These are phyloP conservation scores for Callyntrura sp. DNA, from an alignment of 2,888 invertebrate genomes.

Conservation along the genomic window DNA sequence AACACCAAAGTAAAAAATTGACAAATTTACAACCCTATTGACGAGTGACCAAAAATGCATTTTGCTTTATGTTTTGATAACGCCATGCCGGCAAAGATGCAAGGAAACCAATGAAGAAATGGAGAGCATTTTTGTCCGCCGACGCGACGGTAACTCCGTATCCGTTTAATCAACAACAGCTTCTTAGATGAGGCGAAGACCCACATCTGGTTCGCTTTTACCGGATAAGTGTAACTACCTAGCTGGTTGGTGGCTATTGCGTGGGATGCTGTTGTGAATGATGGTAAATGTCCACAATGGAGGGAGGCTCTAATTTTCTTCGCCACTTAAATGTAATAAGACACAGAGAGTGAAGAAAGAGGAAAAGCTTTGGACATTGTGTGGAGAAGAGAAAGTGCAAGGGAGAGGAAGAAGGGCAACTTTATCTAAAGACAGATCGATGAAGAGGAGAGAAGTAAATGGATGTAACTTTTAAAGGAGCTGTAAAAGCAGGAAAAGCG, in stretches of 20 bases:
- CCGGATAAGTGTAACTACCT: constrained; percentile 19
- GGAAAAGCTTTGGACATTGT: constrained; percentile 57
- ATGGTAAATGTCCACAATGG: constrained; percentile 40
- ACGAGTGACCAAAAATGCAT: background rate
- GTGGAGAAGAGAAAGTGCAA: constrained; percentile 68
- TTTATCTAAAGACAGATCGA: constrained; percentile 84
- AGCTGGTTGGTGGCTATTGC: background rate
- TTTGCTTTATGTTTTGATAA: background rate
- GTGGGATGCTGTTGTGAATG: constrained; percentile 27
- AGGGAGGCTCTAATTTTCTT: constrained; percentile 71
- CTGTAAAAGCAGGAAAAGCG: constrained; percentile 63
- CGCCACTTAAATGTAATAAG: constrained; percentile 69
- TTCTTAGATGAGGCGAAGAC: background rate
- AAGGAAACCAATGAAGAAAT: too few relatives aligned
- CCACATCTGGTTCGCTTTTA: constrained; percentile 26
- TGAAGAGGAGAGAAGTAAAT: constrained; percentile 83
- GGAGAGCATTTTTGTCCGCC: background rate
- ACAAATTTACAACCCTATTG: too few relatives aligned
- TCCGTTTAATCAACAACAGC: background rate
- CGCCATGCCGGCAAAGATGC: background rate
- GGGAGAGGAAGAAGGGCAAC: constrained; percentile 77
- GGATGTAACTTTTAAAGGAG: constrained; percentile 74
- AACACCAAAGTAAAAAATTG: too few relatives aligned
- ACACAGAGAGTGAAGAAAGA: constrained; percentile 50
- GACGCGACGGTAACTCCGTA: background rate